Base-by-base conservation (phyloP, 2,797 vertebrate genomes). In the Euthynnus affinis region DNA sequence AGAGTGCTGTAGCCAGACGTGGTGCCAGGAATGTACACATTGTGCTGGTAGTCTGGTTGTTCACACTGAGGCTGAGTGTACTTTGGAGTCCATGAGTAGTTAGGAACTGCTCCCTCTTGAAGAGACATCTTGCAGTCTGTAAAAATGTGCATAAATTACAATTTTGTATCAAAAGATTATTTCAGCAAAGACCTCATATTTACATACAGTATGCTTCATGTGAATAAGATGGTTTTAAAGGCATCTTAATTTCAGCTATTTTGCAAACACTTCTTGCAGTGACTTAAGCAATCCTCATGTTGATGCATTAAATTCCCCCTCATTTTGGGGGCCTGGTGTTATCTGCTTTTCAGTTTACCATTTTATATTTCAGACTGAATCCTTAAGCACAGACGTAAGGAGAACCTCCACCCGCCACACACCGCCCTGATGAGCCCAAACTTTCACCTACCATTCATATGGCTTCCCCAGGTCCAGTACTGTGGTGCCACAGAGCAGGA, bases 11-110 rank as follows among this genome's bases (percentile, higher is more conserved):
- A 91, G 57, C 91, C 92, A 6, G 95, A 95, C 0, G 95, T 92
- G 18, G 95, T 95, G 84, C 97, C 97, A 0, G 97, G 97, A 63
- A 97, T 98, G 88, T 97, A 97, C 3, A 98, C 96, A 0, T 98
- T 98, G 93, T 96, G 97, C 85, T 97, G 97, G 87, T 98, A 97
- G 92, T 97, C 97, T 17, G 93, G 87, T 4, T 93, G 75, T 15
- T 95, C 92, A 0, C 93, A 88, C 29, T 93, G 95, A 71, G 94
- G 80, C 61, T 95, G 93, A 27, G 92, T 91, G 65, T 93, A 96
- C 29, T 95, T 95, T 3, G 95, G 94, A 29, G 93, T 95, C 96
- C 97, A 97, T 9, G 94, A 84, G 71, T 92, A 95, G 87, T 92
- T 94, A 5, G 94, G 84, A 59, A 80, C 81, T 1, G 81, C 65